Evolutionary conservation across 1,140 invertebrate species (phyloP).

Genomic region (Coenobita brevimanus): DNA sequence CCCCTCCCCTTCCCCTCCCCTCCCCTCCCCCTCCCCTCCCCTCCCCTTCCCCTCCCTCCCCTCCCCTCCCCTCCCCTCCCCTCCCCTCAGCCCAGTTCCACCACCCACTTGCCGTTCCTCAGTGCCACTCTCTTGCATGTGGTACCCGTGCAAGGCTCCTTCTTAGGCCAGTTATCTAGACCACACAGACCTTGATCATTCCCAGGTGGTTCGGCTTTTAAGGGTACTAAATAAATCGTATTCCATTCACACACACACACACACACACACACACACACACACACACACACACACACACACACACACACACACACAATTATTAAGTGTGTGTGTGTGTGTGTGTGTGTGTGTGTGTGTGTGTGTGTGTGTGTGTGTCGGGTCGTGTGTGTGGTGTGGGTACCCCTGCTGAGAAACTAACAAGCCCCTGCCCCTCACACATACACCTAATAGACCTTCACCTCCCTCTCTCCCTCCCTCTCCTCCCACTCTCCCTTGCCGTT

Average conservation of each 20-base stretch:
- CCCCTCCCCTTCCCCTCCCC: neutral
- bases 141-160: slow-evolving; percentile 3
- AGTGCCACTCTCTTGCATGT: neutral
- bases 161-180: too few relatives aligned
- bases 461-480: too few relatives aligned
- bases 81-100: neutral
- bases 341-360: neutral
- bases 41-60: neutral
- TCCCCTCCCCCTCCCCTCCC: neutral
- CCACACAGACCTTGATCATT: too few relatives aligned
- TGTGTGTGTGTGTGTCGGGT: neutral
- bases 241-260: neutral
- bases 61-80: neutral
- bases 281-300: slow-evolving; percentile 22
- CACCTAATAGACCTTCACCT: too few relatives aligned
- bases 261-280: neutral
- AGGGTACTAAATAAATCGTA: too few relatives aligned
- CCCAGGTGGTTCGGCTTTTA: too few relatives aligned
- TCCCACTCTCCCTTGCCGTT: too few relatives aligned
- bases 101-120: neutral
- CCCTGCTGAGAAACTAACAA: too few relatives aligned
- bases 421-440: too few relatives aligned
- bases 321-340: neutral
- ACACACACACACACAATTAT: too few relatives aligned
- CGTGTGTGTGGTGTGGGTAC: neutral